Evolutionary conservation across 2,113 vertebrate species (phyloP), one percentile per base, ranked within the genome.

Genomic region (Barnardius zonarius): DNA sequence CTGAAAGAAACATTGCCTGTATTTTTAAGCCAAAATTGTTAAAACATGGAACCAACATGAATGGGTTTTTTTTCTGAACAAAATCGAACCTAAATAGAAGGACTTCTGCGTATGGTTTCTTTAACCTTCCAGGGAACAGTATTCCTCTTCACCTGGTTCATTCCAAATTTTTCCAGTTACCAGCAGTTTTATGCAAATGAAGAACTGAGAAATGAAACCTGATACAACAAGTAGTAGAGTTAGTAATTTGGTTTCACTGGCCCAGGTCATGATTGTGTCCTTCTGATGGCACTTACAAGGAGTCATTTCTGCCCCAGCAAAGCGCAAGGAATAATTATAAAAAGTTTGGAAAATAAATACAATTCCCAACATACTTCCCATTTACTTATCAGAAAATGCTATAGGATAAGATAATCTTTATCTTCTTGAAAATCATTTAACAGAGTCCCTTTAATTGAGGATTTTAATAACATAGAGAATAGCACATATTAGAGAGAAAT

Each of bases 341-440:
- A 76, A 69, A 91, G 52, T 35, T 8, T 23, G 57, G 44, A 69
- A 85, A 66, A 68, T 55, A 92, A 86, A 61, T 31, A 11, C 13
- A 25, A 17, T 92, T 93, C 93, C n/a, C 31, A 89, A 20, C 35
- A 68, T 82, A 27, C 18, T 78, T 90, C 25, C 43, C 16, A 24
- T 78, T 75, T 91, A 72, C 43, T 75, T 79, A 28, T 85, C 41
- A 57, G 28, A 68, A 93, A 77, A 41, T 39, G 30, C 41, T 66
- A 1, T 68, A 55, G 23, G 37, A 33, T 51, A 55, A 63, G 37
- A 17, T 57, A 41, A 25, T 27, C 0, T 73, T 64, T 63, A 23
- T 90, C 8, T 63, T 86, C 86, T 48, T 75, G 35, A 86, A 88
- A 76, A 57, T 62, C 61, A 77, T 86, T 63, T 69, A 52, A n/a